Evolutionary conservation across 2,113 vertebrate species (phyloP), one percentile per base, ranked within the genome.

Genomic region (Pangasianodon hypophthalmus): DNA sequence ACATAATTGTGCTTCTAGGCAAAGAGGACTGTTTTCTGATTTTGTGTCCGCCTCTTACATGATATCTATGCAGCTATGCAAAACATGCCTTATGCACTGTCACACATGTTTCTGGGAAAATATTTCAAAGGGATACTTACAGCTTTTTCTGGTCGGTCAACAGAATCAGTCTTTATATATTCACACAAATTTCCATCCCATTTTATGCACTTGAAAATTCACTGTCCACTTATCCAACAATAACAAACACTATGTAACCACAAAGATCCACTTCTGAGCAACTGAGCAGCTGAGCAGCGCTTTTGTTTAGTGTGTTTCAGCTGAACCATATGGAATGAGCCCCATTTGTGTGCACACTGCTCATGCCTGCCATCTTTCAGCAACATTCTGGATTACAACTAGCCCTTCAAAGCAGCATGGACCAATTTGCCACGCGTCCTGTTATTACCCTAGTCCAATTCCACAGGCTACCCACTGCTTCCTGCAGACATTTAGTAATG

Each of bases 301-400:
- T 44, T 77, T 69, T 26, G 26, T 87, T 67, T 50, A 29, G 13
- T 58, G 79, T 50, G 62, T 37, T 44, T 81, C 86, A 87, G 94
- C 90, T 80, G 69, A 64, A 87, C 89, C 91, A 64, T n/a, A 81
- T 87, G 92, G 90, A 89, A 91, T 90, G 86, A 54, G 58, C 71
- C n/a, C 44, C n/a, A 58, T 75, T 29, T 54, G 50, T 75, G 87
- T 86, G 87, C 69, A 82, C 84, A 86, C 37, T 84, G 88, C 94
- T 92, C 91, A 88, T 89, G 92, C 90, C 93, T 92, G 88, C n/a
- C 71, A 90, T 94, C 95, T 95, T 91, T 95, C 95, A 95, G 90
- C 93, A 26, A 87, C 73, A 85, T 87, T 91, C 60, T 87, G 86
- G 90, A 93, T 94, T 85, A 94, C 93, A 94, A 93, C 91, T 84